Conservation (phyloP, 1,140 invertebrate species). For the Lamellibrachia luymesi region DNA sequence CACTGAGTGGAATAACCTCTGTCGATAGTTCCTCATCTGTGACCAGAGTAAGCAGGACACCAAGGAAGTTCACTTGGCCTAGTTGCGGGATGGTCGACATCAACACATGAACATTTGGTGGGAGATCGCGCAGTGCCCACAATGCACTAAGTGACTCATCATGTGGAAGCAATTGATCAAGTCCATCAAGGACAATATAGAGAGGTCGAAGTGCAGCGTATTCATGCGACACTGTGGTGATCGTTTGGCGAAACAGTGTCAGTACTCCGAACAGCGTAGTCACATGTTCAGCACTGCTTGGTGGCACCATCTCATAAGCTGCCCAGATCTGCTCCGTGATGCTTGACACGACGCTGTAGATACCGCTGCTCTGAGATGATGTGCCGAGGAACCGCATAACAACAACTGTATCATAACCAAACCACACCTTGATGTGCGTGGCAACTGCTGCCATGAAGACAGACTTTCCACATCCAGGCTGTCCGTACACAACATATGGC, state of each 20-base stretch:
- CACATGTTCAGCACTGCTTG: background rate
- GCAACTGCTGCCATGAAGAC: constrained; percentile 42
- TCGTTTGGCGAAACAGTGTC: constrained; percentile 5
- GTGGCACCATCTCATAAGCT: constrained; percentile 19
- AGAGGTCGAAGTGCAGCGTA: constrained; percentile 31
- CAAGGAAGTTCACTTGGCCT: constrained; percentile 42
- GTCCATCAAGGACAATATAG: constrained; percentile 50
- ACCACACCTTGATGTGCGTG: constrained; percentile 35
- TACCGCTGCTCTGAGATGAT: constrained; percentile 33
- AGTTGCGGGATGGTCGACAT: constrained; percentile 59
- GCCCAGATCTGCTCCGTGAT: constrained; percentile 38
- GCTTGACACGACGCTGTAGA: constrained; percentile 35
- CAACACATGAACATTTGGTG: constrained; percentile 65
- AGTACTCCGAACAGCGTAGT: constrained; percentile 16
- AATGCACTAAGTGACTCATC: constrained; percentile 41
- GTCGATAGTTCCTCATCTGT: background rate
- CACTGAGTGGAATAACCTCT: background rate
- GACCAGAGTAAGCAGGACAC: constrained; percentile 30
- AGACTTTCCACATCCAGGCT: constrained; percentile 43
- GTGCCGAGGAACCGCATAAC: constrained; percentile 44
- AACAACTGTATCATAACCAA: constrained; percentile 32
- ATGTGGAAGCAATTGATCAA: constrained; percentile 47
- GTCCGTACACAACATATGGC: constrained; percentile 41
- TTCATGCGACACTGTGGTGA: constrained; percentile 19
- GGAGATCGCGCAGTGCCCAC: constrained; percentile 46